Percentiles rank a stretch among this genome's conserved stretches.
Evolutionary conservation across 2,888 invertebrate species (phyloP).

Genomic region (Frankliniella intonsa): DNA sequence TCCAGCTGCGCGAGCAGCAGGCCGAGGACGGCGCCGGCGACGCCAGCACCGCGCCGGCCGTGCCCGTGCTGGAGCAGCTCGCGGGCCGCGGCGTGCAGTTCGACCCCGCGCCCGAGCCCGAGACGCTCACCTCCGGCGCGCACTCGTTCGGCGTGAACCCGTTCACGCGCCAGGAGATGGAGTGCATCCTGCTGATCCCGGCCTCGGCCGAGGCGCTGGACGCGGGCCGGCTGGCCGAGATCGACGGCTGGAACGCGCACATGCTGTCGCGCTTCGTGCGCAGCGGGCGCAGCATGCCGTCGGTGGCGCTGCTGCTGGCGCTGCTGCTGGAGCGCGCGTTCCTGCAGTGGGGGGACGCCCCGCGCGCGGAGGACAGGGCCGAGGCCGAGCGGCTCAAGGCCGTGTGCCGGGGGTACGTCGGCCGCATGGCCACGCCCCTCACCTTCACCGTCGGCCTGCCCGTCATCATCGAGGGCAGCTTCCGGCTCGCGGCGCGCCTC

Average conservation of each 20-base stretch:
- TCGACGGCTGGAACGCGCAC: background rate
- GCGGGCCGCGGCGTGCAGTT: background rate
- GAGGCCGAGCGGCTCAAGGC: background rate
- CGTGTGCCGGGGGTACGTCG: background rate
- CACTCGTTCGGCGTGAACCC: background rate
- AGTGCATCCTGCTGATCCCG: conserved; percentile 3
- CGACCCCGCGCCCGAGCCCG: background rate
- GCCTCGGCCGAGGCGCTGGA: background rate
- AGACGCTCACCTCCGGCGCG: background rate
- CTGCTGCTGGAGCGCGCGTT: background rate
- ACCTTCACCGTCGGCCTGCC: conserved; percentile 20
- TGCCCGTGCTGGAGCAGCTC: background rate
- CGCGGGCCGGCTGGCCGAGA: background rate
- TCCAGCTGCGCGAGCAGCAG: conserved; percentile 7
- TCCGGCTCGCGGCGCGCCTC: background rate
- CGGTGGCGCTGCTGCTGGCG: background rate
- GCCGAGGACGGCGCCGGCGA: background rate
- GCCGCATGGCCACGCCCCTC: conserved; percentile 2
- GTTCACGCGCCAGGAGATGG: conserved; percentile 5
- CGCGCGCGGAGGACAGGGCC: background rate
- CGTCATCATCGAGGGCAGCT: conserved; percentile 9
- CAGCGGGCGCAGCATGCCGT: background rate
- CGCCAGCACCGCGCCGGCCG: background rate
- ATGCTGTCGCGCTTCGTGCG: conserved; percentile 18
- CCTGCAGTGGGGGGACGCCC: background rate